Percentiles rank a stretch among this genome's conserved stretches.
Evolutionary conservation across 2,113 vertebrate species (phyloP).

Genomic region (Tautogolabrus adspersus): DNA sequence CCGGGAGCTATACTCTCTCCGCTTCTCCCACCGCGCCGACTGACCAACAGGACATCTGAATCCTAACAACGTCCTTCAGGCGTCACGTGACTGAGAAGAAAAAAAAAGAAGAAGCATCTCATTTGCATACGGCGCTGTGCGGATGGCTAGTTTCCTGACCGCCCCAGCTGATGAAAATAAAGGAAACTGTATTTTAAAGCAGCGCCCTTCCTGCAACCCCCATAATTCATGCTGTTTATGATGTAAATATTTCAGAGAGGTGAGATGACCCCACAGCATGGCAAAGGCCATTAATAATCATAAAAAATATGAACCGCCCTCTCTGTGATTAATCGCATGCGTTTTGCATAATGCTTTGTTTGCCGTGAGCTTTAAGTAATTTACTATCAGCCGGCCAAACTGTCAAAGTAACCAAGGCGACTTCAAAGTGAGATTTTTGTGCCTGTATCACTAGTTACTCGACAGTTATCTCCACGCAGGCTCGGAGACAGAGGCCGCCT

Average conservation of each 20-base stretch:
- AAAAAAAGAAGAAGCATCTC: conserved; percentile 21
- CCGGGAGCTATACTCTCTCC: conserved; percentile 43
- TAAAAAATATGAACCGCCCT: conserved; percentile 72
- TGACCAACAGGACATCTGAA: conserved; percentile 49
- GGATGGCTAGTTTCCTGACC: conserved; percentile 53
- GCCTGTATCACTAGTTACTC: conserved; percentile 19
- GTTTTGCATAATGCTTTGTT: conserved; percentile 82
- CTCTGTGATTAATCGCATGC: conserved; percentile 72
- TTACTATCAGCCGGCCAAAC: conserved; percentile 63
- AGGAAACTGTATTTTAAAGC: conserved; percentile 67
- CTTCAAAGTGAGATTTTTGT: conserved; percentile 62
- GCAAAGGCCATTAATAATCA: conserved; percentile 82
- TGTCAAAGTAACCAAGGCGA: conserved; percentile 67
- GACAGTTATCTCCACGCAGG: conserved; percentile 22
- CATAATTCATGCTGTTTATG: conserved; percentile 81
- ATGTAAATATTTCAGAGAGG: conserved; percentile 81
- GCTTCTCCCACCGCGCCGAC: conserved; percentile 23
- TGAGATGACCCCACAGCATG: conserved; percentile 74
- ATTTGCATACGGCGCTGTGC: conserved; percentile 56
- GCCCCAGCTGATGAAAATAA: conserved; percentile 62
- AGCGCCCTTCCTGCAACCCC: conserved; percentile 63
- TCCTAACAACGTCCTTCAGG: conserved; percentile 69
- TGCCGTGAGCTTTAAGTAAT: conserved; percentile 68
- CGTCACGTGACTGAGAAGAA: conserved; percentile 16
- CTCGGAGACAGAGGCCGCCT: conserved; percentile 3